Base-by-base conservation (phyloP, 2,797 vertebrate species). In the Harpagifer antarcticus region DNA sequence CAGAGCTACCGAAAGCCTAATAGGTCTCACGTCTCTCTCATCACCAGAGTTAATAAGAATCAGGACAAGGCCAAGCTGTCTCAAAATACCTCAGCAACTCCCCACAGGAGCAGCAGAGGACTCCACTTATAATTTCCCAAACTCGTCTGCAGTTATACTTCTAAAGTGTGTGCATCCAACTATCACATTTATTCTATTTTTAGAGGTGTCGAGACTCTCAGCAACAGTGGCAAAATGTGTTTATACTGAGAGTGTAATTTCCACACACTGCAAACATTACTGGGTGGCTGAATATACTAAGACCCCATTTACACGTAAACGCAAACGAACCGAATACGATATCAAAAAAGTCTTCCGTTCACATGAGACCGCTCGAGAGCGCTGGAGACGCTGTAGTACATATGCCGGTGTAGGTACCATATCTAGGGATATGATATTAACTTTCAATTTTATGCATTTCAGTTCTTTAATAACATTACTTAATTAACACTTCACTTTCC, bases 1-100 rank as follows among this genome's bases (percentile, higher is more conserved):
- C 70, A n/a, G 59, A 79, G 56, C 68, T 43, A 37, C 78, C 42
- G 43, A 48, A 74, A 71, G 72, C 79, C 76, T 91, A 91, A 92
- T 86, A 71, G 44, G 63, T 78, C 77, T 90, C 87, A 90, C 62
- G 68, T 86, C 88, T 86, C 74, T 84, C 89, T 90, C 85, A 90
- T 91, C 67, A 45, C 63, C 62, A 17, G 68, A 19, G 61, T 78
- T 88, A 90, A 92, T 86, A 78, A 78, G 74, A 91, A 86, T 84
- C 73, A 86, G 76, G 77, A 86, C 76, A 47, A 53, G 49, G 57
- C 73, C 47, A 52, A 72, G 72, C 66, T 72, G 63, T 83, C 86
- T 78, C 57, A 85, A 88, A 91, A 91, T 86, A 87, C 63, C 71
- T 43, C 67, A 19, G 57, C 65, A 48, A 72, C 74, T 44, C 53